Conservation (phyloP, 2,797 vertebrate genomes). For the Manis javanica region DNA sequence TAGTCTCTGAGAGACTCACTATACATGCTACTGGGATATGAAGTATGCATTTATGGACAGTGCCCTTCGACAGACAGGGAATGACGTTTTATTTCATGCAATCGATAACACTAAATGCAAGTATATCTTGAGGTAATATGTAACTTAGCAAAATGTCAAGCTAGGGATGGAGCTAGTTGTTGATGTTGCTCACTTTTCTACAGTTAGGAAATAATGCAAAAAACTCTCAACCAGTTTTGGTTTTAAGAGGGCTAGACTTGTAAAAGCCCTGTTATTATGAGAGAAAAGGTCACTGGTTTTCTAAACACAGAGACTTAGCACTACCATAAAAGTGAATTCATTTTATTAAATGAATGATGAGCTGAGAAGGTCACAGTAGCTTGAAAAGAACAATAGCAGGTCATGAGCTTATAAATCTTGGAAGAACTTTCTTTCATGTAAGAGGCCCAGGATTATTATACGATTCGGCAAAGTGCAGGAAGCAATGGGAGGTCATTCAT, state of each 20-base stretch:
- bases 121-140: not conserved
- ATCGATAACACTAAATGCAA: not conserved
- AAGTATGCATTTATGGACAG: not conserved
- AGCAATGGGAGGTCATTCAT: not conserved
- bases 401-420: slow-evolving; percentile 66
- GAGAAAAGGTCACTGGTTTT: slow-evolving; percentile 63
- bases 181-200: not conserved
- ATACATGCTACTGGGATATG: not conserved
- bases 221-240: not conserved
- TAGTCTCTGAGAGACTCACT: not conserved
- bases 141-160: not conserved
- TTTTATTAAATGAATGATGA: slow-evolving; percentile 72
- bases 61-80: not conserved
- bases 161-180: no score
- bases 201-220: not conserved
- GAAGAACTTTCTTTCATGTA: slow-evolving; percentile 35
- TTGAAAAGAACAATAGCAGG: slow-evolving; percentile 63
- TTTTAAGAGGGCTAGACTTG: slow-evolving; percentile 39
- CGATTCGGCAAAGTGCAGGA: not conserved
- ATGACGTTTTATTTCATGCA: slow-evolving; percentile 13
- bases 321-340: slow-evolving; percentile 47
- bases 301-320: slow-evolving; percentile 42
- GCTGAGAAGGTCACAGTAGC: slow-evolving; percentile 49
- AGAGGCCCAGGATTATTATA: slow-evolving; percentile 50
- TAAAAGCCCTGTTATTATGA: slow-evolving; percentile 45